Base-by-base conservation (phyloP, 2,113 vertebrate species). In the Cyprinodon variegatus region DNA sequence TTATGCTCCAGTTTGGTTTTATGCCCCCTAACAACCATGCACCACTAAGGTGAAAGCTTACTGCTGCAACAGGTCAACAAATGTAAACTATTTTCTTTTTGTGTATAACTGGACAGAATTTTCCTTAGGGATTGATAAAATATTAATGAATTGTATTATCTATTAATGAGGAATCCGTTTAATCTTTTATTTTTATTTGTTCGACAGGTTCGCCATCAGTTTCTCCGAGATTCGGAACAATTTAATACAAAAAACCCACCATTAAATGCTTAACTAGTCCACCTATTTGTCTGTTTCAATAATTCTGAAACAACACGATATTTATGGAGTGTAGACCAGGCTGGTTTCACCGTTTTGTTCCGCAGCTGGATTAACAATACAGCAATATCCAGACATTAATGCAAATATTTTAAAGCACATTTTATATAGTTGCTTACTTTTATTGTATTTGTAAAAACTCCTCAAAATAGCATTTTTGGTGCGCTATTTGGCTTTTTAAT, bases 1-100 rank as follows among this genome's bases (percentile, higher is more conserved):
- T 13, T 75, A 69, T 66, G 65, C 70, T 66, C 78, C 77, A 22
- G 13, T 82, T 87, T 86, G 76, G 74, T 74, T 77, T 50, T 37
- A 67, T 67, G 72, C 83, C 69, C 61, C 74, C 61, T 20, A 60
- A 53, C 62, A 76, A 48, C 70, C 86, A 63, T 53, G 50, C 66
- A 76, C n/a, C 50, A 73, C 72, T 68, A 82, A 81, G 50, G 62
- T 65, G 68, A 77, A 69, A 82, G 77, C 20, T 61, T 72, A 41
- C 53, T 61, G n/a, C 12, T 46, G 4, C 1, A 73, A 81, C 75
- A 81, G 37, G 67, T 80, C 83, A 79, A 74, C 10, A 67, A 59
- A 63, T 67, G n/a, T 20, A 71, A 78, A 70, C 68, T 29, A 53
- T 46, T 62, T 70, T 3, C 11, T 61, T 61, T 29, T 29, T 29